These are phyloP conservation scores for Tineola bisselliella DNA, from an alignment of 2,888 invertebrate genomes.

Conservation along the genomic window DNA sequence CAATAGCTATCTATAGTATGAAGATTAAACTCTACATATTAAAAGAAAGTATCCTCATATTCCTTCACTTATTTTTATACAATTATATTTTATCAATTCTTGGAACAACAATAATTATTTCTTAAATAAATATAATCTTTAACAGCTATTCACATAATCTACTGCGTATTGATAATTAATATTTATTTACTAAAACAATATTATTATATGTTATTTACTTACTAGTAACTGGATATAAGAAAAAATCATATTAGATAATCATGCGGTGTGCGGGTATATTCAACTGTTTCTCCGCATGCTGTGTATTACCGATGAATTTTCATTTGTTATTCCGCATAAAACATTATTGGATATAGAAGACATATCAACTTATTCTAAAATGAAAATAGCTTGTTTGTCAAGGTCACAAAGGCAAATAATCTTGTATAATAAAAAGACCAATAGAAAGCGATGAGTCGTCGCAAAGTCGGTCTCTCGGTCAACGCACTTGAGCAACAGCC, in stretches of 20 bases:
- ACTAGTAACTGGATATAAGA: too few relatives aligned
- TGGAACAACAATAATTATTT: not conserved
- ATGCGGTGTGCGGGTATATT: too few relatives aligned
- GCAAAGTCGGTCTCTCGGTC: slow-evolving; percentile 17
- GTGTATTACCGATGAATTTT: too few relatives aligned
- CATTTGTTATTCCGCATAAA: too few relatives aligned
- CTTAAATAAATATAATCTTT: not conserved
- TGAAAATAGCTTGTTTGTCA: not conserved
- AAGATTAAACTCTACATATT: too few relatives aligned
- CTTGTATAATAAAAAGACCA: not conserved
- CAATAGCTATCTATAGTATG: too few relatives aligned
- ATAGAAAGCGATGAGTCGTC: slow-evolving; percentile 5
- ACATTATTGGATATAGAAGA: too few relatives aligned
- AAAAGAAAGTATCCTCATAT: too few relatives aligned
- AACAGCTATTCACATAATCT: not conserved
- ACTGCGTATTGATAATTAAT: not conserved
- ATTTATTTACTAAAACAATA: not conserved
- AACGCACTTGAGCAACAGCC: slow-evolving; percentile 15
- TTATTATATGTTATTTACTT: not conserved
- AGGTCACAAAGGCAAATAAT: not conserved
- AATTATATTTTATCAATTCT: not conserved
- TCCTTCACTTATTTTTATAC: too few relatives aligned
- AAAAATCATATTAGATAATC: too few relatives aligned
- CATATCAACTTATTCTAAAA: too few relatives aligned
- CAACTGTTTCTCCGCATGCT: too few relatives aligned